Evolutionary conservation across 2,888 invertebrate genomes (phyloP), one percentile per base, ranked within the genome.

Genomic region (Polymixis lichenea): DNA sequence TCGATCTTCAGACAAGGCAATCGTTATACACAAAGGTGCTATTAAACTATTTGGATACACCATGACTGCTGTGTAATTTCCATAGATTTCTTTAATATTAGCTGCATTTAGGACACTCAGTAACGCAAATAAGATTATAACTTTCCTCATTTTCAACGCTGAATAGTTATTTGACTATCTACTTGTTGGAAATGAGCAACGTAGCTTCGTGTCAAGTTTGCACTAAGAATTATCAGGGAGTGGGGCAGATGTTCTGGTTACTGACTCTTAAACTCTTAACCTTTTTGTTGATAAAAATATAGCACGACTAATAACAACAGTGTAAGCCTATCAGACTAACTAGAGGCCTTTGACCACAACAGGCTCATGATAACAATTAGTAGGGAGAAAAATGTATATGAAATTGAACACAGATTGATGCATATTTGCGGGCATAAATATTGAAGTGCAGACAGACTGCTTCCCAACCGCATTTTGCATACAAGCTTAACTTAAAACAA

Each of bases 31-130:
- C 7, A 77, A 2, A 1, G 60, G 25, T 22, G 7, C 2, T 4
- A 15, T 4, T 13, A 7, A 46, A 53, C 8, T 17, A 49, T 22
- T 38, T 9, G 77, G 46, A 61, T 69, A 61, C 9, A 62, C 15
- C 64, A 72, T 64, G 32, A 77, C 72, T 1, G 17, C 43, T 11
- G 78, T 78, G 17, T 72, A 78, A 51, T 53, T 78, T 2, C 78
- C 77, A 58, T 58, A 65, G 46, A 77, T 53, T 17, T 72, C 72
- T 22, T 72, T 53, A 11, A 65, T 61, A 49, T 70, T 28, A 28
- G 25, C 51, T 22, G 43, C 71, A 19, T 78, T 72, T 19, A 46
- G 15, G 22, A 64, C 51, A 58, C 56, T 25, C 7, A 72, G 58
- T 13, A 78, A 22, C 9, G 25, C 13, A 43, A 51, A 64, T 17